Percentiles rank a stretch among this genome's conserved stretches.
Conservation (phyloP, 2,797 vertebrate genomes). For the Cirrhinus molitorella region DNA sequence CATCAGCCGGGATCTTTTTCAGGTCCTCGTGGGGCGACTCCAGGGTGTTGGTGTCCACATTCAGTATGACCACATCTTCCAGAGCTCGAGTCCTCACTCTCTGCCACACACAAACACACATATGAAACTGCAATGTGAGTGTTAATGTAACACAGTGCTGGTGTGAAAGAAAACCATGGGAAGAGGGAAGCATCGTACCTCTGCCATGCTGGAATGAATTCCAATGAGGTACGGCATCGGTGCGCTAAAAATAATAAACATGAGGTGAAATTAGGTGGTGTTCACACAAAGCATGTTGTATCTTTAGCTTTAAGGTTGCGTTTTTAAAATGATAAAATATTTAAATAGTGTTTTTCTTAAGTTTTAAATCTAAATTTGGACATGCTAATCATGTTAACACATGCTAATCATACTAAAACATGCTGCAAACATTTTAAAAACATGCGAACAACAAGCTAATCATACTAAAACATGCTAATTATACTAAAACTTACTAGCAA, state of each 20-base stretch:
- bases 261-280: slow-evolving; percentile 6
- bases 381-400: too few relatives aligned
- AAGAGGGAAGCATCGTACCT: slow-evolving; percentile 75
- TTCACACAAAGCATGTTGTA: not conserved
- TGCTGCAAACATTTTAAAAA: too few relatives aligned
- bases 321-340: too few relatives aligned
- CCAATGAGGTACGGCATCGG: slow-evolving; percentile 96
- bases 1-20: slow-evolving; percentile 85
- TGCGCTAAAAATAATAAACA: slow-evolving; percentile 75
- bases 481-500: too few relatives aligned
- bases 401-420: too few relatives aligned
- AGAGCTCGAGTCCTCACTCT: slow-evolving; percentile 80
- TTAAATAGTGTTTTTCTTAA: too few relatives aligned
- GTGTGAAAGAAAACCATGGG: not conserved
- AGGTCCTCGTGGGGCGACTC: slow-evolving; percentile 88
- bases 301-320: too few relatives aligned
- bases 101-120: slow-evolving; percentile 69
- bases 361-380: too few relatives aligned
- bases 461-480: too few relatives aligned
- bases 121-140: not conserved
- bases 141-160: not conserved
- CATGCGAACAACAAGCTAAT: too few relatives aligned
- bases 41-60: slow-evolving; percentile 88
- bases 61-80: slow-evolving; percentile 90
- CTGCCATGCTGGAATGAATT: slow-evolving; percentile 86